Evolutionary conservation across 2,888 invertebrate species (phyloP).

Genomic region (Drosophila greeni): DNA sequence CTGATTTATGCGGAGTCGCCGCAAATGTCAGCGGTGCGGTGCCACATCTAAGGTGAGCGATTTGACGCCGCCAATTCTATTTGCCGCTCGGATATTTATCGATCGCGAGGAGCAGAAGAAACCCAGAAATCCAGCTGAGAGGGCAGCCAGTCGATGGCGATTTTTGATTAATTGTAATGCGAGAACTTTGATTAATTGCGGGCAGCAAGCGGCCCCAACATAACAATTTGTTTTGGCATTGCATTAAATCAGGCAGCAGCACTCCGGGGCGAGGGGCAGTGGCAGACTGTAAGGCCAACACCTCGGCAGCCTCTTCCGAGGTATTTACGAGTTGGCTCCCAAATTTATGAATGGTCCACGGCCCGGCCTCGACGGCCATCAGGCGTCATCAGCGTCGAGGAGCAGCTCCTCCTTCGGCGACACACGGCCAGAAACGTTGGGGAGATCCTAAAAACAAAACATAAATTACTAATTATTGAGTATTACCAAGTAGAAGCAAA

Average conservation of each 20-base stretch:
- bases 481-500: background rate
- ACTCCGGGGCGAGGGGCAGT: constrained; percentile 2
- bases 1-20: constrained; percentile 57
- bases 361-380: constrained; percentile 32
- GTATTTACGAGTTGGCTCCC: constrained; percentile 55
- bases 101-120: background rate
- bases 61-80: constrained; percentile 73
- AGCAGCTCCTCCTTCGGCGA: background rate
- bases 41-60: constrained; percentile 67
- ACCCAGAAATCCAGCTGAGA: constrained; percentile 14
- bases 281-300: constrained; percentile 69
- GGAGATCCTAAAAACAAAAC: background rate
- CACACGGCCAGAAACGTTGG: background rate
- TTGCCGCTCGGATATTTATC: constrained; percentile 22
- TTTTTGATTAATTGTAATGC: constrained; percentile 72
- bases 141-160: constrained; percentile 24
- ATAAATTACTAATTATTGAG: background rate
- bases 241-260: constrained; percentile 64
- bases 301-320: constrained; percentile 43
- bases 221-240: constrained; percentile 72
- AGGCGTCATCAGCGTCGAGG: constrained; percentile 2
- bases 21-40: constrained; percentile 52
- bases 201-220: constrained; percentile 55
- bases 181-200: constrained; percentile 70
- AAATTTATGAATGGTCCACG: constrained; percentile 65